Conservation (phyloP, 2,797 vertebrate species). For the Epinephelus malabaricus region DNA sequence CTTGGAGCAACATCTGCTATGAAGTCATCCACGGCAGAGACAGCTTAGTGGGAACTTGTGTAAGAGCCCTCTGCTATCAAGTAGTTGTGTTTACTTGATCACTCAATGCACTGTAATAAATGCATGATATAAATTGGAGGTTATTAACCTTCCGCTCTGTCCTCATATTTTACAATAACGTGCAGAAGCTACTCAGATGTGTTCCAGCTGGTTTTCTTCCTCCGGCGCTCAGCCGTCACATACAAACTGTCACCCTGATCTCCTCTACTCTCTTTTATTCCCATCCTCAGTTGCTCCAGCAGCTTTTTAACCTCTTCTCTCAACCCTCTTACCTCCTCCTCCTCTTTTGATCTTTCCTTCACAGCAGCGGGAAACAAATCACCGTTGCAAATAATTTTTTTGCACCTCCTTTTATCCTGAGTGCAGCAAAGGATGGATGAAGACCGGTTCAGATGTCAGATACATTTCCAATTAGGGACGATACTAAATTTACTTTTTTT, state of each 20-base stretch:
- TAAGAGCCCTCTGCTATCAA: constrained; percentile 38
- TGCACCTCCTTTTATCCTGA: constrained; percentile 33
- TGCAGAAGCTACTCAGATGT: constrained; percentile 47
- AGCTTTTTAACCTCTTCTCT: constrained; percentile 50
- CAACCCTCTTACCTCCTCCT: constrained; percentile 40
- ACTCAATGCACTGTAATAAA: constrained; percentile 53
- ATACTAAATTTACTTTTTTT: constrained; percentile 1
- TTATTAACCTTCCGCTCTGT: constrained; percentile 46
- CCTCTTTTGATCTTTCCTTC: constrained; percentile 51
- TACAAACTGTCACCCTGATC: constrained; percentile 49
- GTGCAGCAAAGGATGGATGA: constrained; percentile 35
- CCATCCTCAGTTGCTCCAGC: constrained; percentile 27
- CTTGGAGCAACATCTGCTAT: constrained; percentile 66
- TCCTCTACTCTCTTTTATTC: constrained; percentile 36
- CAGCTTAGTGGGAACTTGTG: constrained; percentile 52
- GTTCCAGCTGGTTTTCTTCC: constrained; percentile 58
- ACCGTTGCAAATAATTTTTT: constrained; percentile 56
- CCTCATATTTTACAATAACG: constrained; percentile 49
- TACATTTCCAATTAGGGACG: constrained; percentile 10
- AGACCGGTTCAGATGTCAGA: constrained; percentile 52
- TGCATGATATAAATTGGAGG: constrained; percentile 41
- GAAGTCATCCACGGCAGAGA: constrained; percentile 69
- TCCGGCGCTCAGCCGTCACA: constrained; percentile 23
- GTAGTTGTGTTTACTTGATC: constrained; percentile 57
- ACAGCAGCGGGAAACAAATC: constrained; percentile 54